Evolutionary conservation across 2,113 vertebrate species (phyloP).

Genomic region (Orthonyx spaldingii): DNA sequence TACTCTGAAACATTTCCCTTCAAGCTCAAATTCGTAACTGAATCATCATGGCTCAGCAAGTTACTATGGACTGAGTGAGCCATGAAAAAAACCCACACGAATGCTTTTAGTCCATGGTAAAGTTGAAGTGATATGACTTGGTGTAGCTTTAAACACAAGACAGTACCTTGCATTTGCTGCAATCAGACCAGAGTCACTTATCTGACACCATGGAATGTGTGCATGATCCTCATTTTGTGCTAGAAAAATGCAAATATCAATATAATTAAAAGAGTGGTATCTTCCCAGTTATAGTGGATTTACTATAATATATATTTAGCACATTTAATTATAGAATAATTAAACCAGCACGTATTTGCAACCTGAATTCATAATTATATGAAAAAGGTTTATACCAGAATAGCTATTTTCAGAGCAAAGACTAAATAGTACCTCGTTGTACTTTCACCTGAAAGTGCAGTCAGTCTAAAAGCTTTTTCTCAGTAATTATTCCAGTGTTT

Average conservation of each 20-base stretch:
- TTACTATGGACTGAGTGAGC: background rate
- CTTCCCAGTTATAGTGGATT: background rate
- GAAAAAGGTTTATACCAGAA: background rate
- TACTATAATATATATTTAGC: background rate
- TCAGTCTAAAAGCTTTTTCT: background rate
- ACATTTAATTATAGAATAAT: background rate
- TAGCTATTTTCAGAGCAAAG: background rate
- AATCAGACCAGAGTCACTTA: background rate
- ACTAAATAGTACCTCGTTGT: background rate
- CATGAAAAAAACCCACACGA: background rate
- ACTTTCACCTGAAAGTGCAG: background rate
- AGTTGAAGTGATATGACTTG: background rate
- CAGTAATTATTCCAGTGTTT: background rate
- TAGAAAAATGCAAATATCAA: background rate
- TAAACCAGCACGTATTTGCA: background rate
- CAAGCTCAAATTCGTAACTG: background rate
- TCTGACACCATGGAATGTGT: background rate
- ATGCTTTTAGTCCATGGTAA: background rate
- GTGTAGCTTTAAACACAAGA: background rate
- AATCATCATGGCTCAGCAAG: slow-evolving; percentile 19
- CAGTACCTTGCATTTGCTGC: background rate
- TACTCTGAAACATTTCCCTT: background rate
- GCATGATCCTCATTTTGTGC: background rate
- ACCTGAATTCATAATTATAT: background rate
- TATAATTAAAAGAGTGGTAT: background rate